phyloP scores from a whole-genome alignment of 2,888 invertebrate species.

The Vanessa cardui region DNA sequence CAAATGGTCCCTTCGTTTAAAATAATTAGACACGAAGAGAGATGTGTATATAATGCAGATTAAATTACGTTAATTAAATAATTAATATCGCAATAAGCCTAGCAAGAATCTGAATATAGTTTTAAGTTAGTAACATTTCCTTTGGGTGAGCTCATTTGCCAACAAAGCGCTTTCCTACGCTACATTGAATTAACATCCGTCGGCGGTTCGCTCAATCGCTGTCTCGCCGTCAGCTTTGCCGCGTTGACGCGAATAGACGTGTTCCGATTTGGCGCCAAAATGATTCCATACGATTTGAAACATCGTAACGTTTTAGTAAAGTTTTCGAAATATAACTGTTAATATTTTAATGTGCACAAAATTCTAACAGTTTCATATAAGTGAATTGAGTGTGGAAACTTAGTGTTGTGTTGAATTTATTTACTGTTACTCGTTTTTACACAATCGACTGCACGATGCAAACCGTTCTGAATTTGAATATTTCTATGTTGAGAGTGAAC shows the following conservation, averaged over 20 bases:
- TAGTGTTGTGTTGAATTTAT: constrained; percentile 56
- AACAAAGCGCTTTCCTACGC: constrained; percentile 35
- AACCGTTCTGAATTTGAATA: constrained; percentile 64
- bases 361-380: constrained; percentile 54
- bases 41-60: background rate
- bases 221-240: constrained; percentile 50
- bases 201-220: constrained; percentile 16
- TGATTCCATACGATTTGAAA: constrained; percentile 53
- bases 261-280: constrained; percentile 55
- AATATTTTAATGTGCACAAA: constrained; percentile 53
- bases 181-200: constrained; percentile 26
- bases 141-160: constrained; percentile 33
- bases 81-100: constrained; percentile 14
- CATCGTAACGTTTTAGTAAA: constrained; percentile 41
- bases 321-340: constrained; percentile 52
- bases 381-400: constrained; percentile 53
- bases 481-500: constrained; percentile 59
- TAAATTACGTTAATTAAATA: background rate
- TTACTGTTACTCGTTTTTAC: constrained; percentile 51
- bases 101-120: constrained; percentile 18
- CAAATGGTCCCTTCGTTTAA: too few relatives aligned
- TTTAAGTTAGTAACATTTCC: constrained; percentile 25
- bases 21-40: background rate
- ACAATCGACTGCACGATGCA: constrained; percentile 66
- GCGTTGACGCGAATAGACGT: constrained; percentile 56